Percentiles rank a stretch among this genome's conserved stretches.
Evolutionary conservation across 1,140 invertebrate species (phyloP).

Genomic region (Trichonephila inaurata): DNA sequence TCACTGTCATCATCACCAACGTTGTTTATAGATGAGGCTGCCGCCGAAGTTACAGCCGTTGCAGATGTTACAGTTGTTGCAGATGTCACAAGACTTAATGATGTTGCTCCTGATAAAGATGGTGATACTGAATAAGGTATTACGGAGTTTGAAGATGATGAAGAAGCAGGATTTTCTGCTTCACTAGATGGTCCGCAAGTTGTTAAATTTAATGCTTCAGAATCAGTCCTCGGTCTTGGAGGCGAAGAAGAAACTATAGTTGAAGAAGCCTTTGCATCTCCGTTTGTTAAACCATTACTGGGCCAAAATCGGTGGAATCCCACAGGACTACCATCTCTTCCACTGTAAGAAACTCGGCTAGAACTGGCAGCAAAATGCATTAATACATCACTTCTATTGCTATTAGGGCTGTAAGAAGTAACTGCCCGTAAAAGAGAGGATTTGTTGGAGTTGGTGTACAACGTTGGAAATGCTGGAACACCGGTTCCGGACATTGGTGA

Average conservation of each 20-base stretch:
- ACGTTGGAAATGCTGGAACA: slow-evolving; percentile 40
- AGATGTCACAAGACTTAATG: not conserved
- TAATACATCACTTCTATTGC: slow-evolving; percentile 31
- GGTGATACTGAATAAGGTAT: not conserved
- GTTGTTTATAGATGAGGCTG: not conserved
- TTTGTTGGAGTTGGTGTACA: slow-evolving; percentile 54
- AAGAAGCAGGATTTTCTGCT: not conserved
- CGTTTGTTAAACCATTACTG: slow-evolving; percentile 46
- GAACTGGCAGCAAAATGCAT: slow-evolving; percentile 46
- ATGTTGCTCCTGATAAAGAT: not conserved
- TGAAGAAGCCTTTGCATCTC: slow-evolving; percentile 1
- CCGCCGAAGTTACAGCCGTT: slow-evolving; percentile 33
- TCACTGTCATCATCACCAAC: slow-evolving; percentile 45
- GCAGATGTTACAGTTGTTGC: slow-evolving; percentile 27
- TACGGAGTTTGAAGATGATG: not conserved
- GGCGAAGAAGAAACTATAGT: slow-evolving; percentile 46
- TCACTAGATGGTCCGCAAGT: slow-evolving; percentile 79
- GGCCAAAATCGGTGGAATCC: slow-evolving; percentile 63
- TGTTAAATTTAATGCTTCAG: slow-evolving; percentile 81
- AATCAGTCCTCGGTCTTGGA: slow-evolving; percentile 35
- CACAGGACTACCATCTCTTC: slow-evolving; percentile 53
- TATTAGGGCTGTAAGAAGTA: slow-evolving; percentile 40
- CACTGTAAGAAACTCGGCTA: slow-evolving; percentile 37
- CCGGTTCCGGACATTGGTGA: slow-evolving; percentile 20
- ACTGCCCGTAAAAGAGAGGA: slow-evolving; percentile 2